Conservation (phyloP, 2,113 vertebrate species). For the Orthonyx spaldingii region DNA sequence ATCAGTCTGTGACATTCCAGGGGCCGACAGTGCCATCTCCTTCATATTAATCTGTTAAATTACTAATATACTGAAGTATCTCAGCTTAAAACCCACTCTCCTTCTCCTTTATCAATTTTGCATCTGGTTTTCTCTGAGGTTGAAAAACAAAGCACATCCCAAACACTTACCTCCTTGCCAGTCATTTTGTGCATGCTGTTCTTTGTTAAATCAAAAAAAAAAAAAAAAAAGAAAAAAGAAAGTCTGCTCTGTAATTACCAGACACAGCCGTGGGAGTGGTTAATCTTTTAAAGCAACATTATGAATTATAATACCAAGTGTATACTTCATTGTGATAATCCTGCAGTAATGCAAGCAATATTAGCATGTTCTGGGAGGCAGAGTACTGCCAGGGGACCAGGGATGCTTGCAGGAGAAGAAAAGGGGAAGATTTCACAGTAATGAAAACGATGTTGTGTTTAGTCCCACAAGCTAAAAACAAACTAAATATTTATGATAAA, state of each 20-base stretch:
- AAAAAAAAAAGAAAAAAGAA: neutral
- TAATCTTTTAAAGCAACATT: conserved; percentile 75
- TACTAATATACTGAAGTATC: conserved; percentile 28
- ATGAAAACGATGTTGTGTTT: conserved; percentile 60
- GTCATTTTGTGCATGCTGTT: neutral
- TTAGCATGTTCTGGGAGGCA: conserved; percentile 65
- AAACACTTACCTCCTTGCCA: conserved; percentile 48
- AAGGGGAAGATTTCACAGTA: conserved; percentile 58
- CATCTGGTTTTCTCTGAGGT: conserved; percentile 36
- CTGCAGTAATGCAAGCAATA: conserved; percentile 68
- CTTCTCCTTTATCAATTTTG: conserved; percentile 29
- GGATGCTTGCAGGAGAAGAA: conserved; percentile 61
- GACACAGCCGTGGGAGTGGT: conserved; percentile 65
- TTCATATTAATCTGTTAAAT: conserved; percentile 32
- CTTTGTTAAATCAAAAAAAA: conserved; percentile 31
- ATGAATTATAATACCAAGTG: conserved; percentile 72
- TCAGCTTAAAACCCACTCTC: neutral
- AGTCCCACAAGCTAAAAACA: conserved; percentile 67
- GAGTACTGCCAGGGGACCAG: conserved; percentile 55
- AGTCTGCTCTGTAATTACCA: conserved; percentile 58
- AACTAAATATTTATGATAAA: conserved; percentile 70
- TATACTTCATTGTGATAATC: conserved; percentile 69
- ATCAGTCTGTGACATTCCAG: conserved; percentile 35
- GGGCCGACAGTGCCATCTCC: conserved; percentile 1
- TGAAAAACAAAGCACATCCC: conserved; percentile 48